Percentiles rank a stretch among this genome's conserved stretches.
Conservation (phyloP, 2,888 invertebrate species). For the Pseudococcus jackbeardsleyi region DNA sequence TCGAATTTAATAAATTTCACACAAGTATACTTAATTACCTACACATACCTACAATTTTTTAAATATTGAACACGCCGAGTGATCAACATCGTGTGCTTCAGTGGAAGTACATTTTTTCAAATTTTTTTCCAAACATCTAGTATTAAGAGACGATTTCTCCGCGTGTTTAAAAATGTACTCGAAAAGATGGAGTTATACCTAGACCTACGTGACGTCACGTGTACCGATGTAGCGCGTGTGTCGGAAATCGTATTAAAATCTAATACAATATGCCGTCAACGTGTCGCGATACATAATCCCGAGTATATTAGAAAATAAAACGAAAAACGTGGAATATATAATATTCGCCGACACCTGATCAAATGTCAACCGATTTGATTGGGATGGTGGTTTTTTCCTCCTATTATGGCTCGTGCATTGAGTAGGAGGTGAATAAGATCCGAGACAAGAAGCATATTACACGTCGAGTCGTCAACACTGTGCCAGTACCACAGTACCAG, state of each 20-base stretch:
- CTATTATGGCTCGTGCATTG: too few species aligned
- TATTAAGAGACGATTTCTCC: neutral
- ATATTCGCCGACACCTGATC: slow-evolving; percentile 25
- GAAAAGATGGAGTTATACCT: slow-evolving; percentile 42
- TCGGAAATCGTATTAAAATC: slow-evolving; percentile 52
- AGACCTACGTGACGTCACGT: slow-evolving; percentile 53
- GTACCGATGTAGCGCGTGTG: slow-evolving; percentile 11
- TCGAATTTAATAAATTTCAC: too few species aligned
- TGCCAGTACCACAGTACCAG: too few species aligned
- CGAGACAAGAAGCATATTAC: too few species aligned
- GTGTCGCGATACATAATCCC: slow-evolving; percentile 37
- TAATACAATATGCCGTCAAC: slow-evolving; percentile 54
- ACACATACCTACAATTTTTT: too few species aligned
- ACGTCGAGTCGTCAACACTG: too few species aligned
- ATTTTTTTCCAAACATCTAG: too few species aligned
- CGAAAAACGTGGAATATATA: slow-evolving; percentile 54
- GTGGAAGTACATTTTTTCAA: too few species aligned
- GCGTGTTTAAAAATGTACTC: slow-evolving; percentile 3
- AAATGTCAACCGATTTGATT: slow-evolving; percentile 44
- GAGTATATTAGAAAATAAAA: slow-evolving; percentile 50
- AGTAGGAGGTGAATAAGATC: too few species aligned
- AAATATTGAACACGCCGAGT: too few species aligned
- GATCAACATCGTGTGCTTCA: too few species aligned
- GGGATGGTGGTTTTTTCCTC: neutral
- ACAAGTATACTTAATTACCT: too few species aligned